Base-by-base conservation (phyloP, 2,888 invertebrate species). In the Amiota communis region DNA sequence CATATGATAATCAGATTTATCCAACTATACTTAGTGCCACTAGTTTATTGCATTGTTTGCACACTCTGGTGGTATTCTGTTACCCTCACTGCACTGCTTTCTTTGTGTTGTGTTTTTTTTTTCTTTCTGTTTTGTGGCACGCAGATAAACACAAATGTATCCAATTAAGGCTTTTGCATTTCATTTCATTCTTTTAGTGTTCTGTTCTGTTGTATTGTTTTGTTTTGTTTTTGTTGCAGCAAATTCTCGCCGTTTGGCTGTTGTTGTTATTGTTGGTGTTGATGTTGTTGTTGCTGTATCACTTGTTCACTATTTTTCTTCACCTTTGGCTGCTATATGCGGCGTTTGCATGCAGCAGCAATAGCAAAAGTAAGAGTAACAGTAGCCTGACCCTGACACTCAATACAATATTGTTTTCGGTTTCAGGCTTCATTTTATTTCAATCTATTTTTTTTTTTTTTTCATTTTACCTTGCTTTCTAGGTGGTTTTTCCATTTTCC, bases 61-160 rank as follows among this genome's bases (percentile, higher is more conserved):
- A 46, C 48, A 4, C 6, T 17, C 17, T 59, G 17, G 56, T 53
- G 13, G 23, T 23, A 23, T 23, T 3, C 23, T 23, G 23, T 36
- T 36, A 0, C 36, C 36, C 6, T 36, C 36, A 36, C 6, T 6
- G 36, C 36, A 1, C 2, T 56, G 56, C 17, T 56, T 17, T 56
- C 15, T n/a, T 56, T 56, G 56, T n/a, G 17, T 4, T 17, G 17
- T 59, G 17, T 59, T 53, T n/a, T 53, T 53, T 12, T 53, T n/a
- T 53, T 53, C 2, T 63, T 36, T 6, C 13, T n/a, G 12, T 13
- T 8, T 46, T 49, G 51, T 11, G 51, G 13, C 67, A 23, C 53
- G 13, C 53, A 68, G 67, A 20, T 53, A 68, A 68, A 68, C 67
- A 68, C 67, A 68, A 68, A 68, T 68, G 67, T 68, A 68, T 68